A percentile compares a stretch with the other conserved stretches of the same genome.
Evolutionary conservation across 2,888 invertebrate genomes (phyloP).

Genomic region (Oscheius myriophilus): DNA sequence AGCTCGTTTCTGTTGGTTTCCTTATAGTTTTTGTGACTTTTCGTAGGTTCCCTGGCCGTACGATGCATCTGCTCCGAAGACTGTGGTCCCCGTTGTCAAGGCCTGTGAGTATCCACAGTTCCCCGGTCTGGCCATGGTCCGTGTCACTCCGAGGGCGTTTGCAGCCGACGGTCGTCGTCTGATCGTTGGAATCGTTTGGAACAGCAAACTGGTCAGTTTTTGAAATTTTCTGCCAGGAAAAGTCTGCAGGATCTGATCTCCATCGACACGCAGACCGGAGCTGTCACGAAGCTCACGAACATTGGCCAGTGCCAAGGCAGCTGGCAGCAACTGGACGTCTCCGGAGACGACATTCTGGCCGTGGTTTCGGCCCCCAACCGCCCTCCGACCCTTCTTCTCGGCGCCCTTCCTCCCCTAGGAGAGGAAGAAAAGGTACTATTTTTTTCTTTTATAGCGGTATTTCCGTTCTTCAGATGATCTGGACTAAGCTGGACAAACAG

Average conservation of each 20-base stretch:
- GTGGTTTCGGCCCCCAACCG: constrained; percentile 58
- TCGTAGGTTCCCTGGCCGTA: constrained; percentile 49
- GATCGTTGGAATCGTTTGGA: constrained; percentile 56
- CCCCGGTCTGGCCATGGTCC: constrained; percentile 35
- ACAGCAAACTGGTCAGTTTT: constrained; percentile 45
- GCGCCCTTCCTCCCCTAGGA: constrained; percentile 40
- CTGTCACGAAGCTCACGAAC: constrained; percentile 54
- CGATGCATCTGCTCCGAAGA: constrained; percentile 26
- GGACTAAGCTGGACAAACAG: constrained; percentile 50
- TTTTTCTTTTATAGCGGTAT: neutral
- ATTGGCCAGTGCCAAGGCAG: constrained; percentile 48
- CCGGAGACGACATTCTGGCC: constrained; percentile 55
- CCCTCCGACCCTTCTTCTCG: constrained; percentile 57
- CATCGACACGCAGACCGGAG: constrained; percentile 44
- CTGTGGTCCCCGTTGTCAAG: constrained; percentile 50
- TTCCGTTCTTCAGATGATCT: constrained; percentile 40
- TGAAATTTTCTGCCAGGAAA: no score
- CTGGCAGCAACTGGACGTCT: constrained; percentile 62
- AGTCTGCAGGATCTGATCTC: constrained; percentile 49
- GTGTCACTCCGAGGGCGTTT: constrained; percentile 47
- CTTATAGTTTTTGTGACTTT: neutral
- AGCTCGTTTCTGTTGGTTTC: constrained; percentile 43
- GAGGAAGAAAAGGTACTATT: constrained; percentile 35
- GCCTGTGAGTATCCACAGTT: constrained; percentile 32
- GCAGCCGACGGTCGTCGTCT: constrained; percentile 53